Percentiles rank a stretch among this genome's conserved stretches.
Evolutionary conservation across 2,888 invertebrate species (phyloP).

Genomic region (Agonopterix heracliana): DNA sequence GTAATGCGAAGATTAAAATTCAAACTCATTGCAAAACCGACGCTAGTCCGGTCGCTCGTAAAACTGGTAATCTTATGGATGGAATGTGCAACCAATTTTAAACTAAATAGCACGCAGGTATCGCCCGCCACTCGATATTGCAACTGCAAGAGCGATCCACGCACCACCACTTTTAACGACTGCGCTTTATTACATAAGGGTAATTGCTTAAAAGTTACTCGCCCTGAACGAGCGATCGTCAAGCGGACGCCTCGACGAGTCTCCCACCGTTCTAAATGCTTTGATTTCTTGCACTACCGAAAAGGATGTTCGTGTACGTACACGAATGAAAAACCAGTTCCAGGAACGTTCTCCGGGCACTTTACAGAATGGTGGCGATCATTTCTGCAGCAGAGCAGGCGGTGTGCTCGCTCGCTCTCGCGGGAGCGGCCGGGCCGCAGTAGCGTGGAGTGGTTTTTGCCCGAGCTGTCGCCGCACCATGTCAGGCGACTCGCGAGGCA

Average conservation of each 20-base stretch:
- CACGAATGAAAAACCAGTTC: slow-evolving; percentile 20
- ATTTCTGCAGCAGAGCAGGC: slow-evolving; percentile 15
- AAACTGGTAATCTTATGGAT: slow-evolving; percentile 33
- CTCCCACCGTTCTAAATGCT: not conserved
- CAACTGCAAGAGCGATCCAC: slow-evolving; percentile 2
- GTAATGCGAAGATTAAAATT: slow-evolving; percentile 17
- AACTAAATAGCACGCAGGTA: slow-evolving; percentile 29
- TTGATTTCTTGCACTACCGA: slow-evolving; percentile 1
- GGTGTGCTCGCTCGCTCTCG: slow-evolving; percentile 4
- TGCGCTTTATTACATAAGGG: too few species aligned
- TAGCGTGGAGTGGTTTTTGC: slow-evolving; percentile 15
- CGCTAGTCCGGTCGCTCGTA: slow-evolving; percentile 15
- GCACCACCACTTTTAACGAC: not conserved
- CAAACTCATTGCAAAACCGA: slow-evolving; percentile 4
- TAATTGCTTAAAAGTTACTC: too few species aligned
- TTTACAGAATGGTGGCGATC: slow-evolving; percentile 9
- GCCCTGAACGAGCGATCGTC: not conserved
- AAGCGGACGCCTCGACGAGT: not conserved
- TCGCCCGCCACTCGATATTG: slow-evolving; percentile 14
- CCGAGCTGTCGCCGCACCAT: slow-evolving; percentile 6
- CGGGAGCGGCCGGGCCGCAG: not conserved
- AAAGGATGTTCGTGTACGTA: slow-evolving; percentile 10
- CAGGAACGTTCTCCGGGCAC: slow-evolving; percentile 11
- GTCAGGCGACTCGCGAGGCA: slow-evolving; percentile 19
- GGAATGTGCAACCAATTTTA: slow-evolving; percentile 41